Evolutionary conservation across 2,797 vertebrate species (phyloP).

Genomic region (Chaenodraco wilsoni): DNA sequence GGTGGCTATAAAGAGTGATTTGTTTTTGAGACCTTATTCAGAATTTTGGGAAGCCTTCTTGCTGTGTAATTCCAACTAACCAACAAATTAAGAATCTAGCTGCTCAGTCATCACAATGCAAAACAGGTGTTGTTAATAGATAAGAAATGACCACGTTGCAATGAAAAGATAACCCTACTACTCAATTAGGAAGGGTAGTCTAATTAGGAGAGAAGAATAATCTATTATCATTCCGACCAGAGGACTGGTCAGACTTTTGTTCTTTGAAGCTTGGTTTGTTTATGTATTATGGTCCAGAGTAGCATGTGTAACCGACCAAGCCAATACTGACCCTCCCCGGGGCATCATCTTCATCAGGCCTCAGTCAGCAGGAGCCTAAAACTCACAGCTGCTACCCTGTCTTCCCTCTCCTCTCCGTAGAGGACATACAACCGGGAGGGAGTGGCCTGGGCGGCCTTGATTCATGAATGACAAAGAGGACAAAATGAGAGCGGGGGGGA

Average conservation of each 20-base stretch:
- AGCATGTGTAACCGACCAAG: constrained; percentile 51
- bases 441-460: constrained; percentile 73
- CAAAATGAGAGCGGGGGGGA: constrained; percentile 53
- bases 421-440: constrained; percentile 69
- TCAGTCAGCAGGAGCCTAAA: constrained; percentile 73
- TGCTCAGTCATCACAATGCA: constrained; percentile 39
- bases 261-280: constrained; percentile 46
- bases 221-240: constrained; percentile 43
- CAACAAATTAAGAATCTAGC: constrained; percentile 13
- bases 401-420: constrained; percentile 57
- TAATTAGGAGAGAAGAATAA: constrained; percentile 48
- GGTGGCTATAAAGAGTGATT: neutral
- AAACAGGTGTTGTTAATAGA: constrained; percentile 54
- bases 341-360: constrained; percentile 63
- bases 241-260: constrained; percentile 37
- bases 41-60: neutral
- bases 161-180: constrained; percentile 43
- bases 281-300: constrained; percentile 48
- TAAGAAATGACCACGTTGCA: constrained; percentile 57
- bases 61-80: constrained; percentile 12
- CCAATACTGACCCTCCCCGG: constrained; percentile 70
- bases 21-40: neutral
- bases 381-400: constrained; percentile 75
- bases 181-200: constrained; percentile 45
- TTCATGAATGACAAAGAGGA: constrained; percentile 83